Evolutionary conservation across 2,113 vertebrate species (phyloP).

Genomic region (Cyphomyrus discorhynchus): DNA sequence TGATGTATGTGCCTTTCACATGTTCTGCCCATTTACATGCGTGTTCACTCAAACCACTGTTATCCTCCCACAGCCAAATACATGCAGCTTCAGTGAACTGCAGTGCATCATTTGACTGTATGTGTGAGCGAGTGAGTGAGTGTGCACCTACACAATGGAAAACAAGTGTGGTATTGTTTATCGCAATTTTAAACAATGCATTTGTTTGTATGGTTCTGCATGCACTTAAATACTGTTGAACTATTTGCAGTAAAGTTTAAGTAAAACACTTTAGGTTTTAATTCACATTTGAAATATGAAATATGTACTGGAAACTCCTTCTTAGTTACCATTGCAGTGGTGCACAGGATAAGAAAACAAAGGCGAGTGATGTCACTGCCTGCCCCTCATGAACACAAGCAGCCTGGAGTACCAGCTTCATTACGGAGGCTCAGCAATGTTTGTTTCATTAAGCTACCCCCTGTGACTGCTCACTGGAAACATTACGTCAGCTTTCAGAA

Average conservation of each 20-base stretch:
- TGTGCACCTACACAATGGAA: background rate
- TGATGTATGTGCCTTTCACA: background rate
- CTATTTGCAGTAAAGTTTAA: background rate
- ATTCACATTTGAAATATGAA: background rate
- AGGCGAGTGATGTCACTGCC: conserved; percentile 17
- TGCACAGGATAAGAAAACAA: background rate
- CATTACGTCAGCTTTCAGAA: conserved; percentile 25
- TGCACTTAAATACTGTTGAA: background rate
- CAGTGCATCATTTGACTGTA: background rate
- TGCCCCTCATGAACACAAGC: background rate
- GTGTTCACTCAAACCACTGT: background rate
- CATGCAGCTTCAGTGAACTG: background rate
- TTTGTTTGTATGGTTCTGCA: background rate
- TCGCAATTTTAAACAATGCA: background rate
- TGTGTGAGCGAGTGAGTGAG: background rate
- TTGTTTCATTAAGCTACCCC: conserved; percentile 14
- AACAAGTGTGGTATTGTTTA: conserved; percentile 1
- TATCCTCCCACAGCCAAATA: background rate
- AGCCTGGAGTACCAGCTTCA: conserved; percentile 5
- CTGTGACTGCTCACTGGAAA: conserved; percentile 11
- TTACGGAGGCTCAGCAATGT: background rate
- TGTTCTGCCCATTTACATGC: background rate
- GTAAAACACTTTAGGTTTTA: background rate
- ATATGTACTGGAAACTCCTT: background rate
- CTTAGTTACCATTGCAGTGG: background rate